Percentiles rank a stretch among this genome's conserved stretches.
Evolutionary conservation across 2,888 invertebrate genomes (phyloP).

Genomic region (Blera fallax): DNA sequence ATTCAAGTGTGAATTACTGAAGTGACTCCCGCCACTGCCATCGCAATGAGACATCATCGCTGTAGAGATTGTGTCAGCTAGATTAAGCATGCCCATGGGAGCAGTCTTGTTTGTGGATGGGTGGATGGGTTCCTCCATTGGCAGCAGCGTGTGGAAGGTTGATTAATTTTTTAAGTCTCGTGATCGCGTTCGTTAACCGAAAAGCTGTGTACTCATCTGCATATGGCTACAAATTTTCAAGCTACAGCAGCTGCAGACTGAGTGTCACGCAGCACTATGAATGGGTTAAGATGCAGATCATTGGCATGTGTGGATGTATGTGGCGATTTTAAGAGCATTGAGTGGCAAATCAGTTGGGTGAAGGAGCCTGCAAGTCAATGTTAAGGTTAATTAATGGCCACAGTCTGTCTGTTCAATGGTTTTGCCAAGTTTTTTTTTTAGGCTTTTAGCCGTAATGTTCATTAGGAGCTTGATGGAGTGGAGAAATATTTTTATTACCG

Average conservation of each 20-base stretch:
- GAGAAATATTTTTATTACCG: background rate
- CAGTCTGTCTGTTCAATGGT: constrained; percentile 3
- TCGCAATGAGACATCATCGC: constrained; percentile 44
- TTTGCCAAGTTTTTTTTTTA: background rate
- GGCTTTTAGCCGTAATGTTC: background rate
- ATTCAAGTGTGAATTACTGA: constrained; percentile 61
- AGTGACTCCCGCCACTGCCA: background rate
- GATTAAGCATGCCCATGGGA: constrained; percentile 45
- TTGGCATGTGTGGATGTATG: too few species aligned
- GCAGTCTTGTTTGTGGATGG: background rate
- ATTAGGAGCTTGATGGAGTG: background rate
- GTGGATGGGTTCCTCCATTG: background rate
- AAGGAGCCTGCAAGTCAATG: constrained; percentile 20
- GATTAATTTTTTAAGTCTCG: constrained; percentile 62
- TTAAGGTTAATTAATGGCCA: constrained; percentile 50
- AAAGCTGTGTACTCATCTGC: constrained; percentile 69
- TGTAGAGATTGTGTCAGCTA: constrained; percentile 58
- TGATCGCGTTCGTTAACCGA: constrained; percentile 70
- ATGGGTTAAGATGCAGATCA: constrained; percentile 62
- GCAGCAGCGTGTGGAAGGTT: constrained; percentile 46
- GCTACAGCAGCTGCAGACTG: constrained; percentile 42
- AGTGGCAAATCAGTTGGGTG: constrained; percentile 25
- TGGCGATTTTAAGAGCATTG: constrained; percentile 7
- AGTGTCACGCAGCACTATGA: constrained; percentile 62
- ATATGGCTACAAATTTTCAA: constrained; percentile 63